Base-by-base conservation (phyloP, 2,888 invertebrate species). In the Micoletzkya japonica region DNA sequence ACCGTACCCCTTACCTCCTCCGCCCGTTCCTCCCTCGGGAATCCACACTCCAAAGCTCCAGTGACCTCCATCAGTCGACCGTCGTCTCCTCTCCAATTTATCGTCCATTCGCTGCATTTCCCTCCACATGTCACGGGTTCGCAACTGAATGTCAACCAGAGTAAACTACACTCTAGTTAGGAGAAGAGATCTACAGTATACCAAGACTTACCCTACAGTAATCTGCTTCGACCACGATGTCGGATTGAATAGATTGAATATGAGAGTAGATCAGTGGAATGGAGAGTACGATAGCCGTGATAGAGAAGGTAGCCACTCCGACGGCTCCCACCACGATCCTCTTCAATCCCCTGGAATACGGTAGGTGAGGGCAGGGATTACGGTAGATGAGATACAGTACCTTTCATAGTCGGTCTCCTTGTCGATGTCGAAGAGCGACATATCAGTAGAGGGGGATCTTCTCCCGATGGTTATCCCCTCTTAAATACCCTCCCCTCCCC, bases 191-290 rank as follows among this genome's bases (percentile, higher is more conserved):
- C 26, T 2, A 52, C 7, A 20, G 2, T 10, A 10, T 26, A 10
- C 28, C 26, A n/a, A 28, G 24, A n/a, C 63, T n/a, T 50, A 76
- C 79, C 76, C 82, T 82, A 77, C 85, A 85, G 74, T 80, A 83
- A 69, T 82, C 79, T 32, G 83, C 80, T 70, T 85, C 85, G 54
- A 73, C 72, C n/a, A 77, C 72, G 72, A 85, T 74, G 44, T 85
- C 84, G 59, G 76, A 76, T 72, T 85, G 84, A 56, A 85, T 77
- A 44, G 73, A 74, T 72, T 83, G 83, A 17, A 83, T 81, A 71
- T 85, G 82, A 70, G 71, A 81, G 76, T 84, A 85, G 28, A 85
- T 76, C 67, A 85, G 71, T 30, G 85, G 85, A 37, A 85, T 74
- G 7, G 83, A 78, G 39, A 85, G 71, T 50, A 83, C 76, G n/a